A percentile compares a stretch with the other conserved stretches of the same genome.
Evolutionary conservation across 1,140 invertebrate genomes (phyloP).

Genomic region (Agrilus planipennis): DNA sequence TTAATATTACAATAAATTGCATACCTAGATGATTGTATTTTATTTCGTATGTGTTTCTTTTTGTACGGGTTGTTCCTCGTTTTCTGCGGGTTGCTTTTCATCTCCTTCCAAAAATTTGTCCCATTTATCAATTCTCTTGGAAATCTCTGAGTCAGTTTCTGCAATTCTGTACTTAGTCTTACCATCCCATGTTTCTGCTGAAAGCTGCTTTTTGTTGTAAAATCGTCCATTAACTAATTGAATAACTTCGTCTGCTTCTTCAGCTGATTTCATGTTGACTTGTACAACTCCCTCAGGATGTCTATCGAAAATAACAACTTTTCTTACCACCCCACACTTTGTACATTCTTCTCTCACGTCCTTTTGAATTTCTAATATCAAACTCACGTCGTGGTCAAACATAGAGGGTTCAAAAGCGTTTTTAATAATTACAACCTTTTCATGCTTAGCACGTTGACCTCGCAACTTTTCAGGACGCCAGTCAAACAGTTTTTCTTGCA

Average conservation of each 20-base stretch:
- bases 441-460: conserved; percentile 73
- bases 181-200: conserved; percentile 89
- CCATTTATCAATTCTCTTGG: conserved; percentile 77
- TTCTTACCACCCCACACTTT: conserved; percentile 88
- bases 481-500: conserved; percentile 90
- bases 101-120: conserved; percentile 65
- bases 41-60: too few relatives aligned
- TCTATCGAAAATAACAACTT: conserved; percentile 85
- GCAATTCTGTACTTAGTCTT: conserved; percentile 84
- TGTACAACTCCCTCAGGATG: conserved; percentile 92
- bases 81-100: too few relatives aligned
- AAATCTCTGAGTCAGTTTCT: conserved; percentile 82
- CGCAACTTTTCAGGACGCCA: conserved; percentile 89
- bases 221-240: conserved; percentile 81
- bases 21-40: too few relatives aligned
- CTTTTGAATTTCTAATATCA: conserved; percentile 85
- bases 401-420: conserved; percentile 86
- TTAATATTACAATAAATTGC: too few relatives aligned
- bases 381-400: conserved; percentile 78
- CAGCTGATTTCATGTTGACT: conserved; percentile 79
- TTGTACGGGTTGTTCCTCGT: too few relatives aligned
- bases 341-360: conserved; percentile 79
- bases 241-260: conserved; percentile 85
- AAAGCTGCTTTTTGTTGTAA: conserved; percentile 76
- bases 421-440: conserved; percentile 85